phyloP scores from a whole-genome alignment of 2,113 vertebrate species.

The Aptenodytes patagonicus region DNA sequence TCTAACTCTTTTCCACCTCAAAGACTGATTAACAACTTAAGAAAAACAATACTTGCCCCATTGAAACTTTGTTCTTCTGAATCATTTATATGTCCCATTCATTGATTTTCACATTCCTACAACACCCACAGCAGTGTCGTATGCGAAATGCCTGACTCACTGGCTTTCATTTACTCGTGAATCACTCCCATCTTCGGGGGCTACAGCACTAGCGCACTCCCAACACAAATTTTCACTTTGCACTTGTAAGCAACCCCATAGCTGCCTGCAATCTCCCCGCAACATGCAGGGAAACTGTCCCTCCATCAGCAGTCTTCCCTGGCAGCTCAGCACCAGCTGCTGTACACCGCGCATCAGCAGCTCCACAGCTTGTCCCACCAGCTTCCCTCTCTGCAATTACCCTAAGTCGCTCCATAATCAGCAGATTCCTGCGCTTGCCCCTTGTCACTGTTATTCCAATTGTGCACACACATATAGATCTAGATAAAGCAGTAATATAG shows the following conservation, averaged over 20 bases:
- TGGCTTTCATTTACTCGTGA: fast-evolving
- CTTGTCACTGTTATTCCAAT: not conserved
- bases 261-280: not conserved
- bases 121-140: fast-evolving
- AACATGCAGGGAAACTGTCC: fast-evolving
- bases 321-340: not conserved
- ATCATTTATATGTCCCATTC: not conserved
- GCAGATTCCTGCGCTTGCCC: not conserved
- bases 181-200: fast-evolving
- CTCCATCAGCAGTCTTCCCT: not conserved
- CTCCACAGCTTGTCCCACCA: not conserved
- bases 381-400: not conserved
- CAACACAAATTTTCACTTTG: not conserved
- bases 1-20: not conserved
- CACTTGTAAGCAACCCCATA: not conserved
- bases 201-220: not conserved
- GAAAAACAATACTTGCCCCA: not conserved
- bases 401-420: fast-evolving
- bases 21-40: not conserved
- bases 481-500: not conserved
- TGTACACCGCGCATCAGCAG: fast-evolving
- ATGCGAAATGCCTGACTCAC: not conserved
- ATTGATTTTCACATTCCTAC: not conserved
- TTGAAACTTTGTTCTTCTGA: not conserved
- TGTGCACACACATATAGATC: fast-evolving